Evolutionary conservation across 2,888 invertebrate species (phyloP).

Genomic region (Cepaea hortensis): DNA sequence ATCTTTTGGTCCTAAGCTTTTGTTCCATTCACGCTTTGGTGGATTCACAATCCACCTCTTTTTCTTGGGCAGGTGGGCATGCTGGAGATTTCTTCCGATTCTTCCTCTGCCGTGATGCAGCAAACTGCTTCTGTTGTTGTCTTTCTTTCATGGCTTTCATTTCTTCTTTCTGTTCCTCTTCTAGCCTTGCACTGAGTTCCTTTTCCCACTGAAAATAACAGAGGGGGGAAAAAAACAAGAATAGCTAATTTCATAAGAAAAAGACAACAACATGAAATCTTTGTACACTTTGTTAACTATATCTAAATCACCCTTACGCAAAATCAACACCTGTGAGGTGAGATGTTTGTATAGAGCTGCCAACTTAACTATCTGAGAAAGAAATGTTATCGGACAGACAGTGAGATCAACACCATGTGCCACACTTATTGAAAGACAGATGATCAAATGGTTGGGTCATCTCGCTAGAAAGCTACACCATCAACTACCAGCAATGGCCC

Average conservation of each 20-base stretch:
- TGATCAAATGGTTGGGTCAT: too few species aligned
- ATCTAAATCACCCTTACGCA: not conserved
- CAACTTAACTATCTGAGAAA: too few species aligned
- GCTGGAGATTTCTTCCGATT: conserved; percentile 17
- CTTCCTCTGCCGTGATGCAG: conserved; percentile 41
- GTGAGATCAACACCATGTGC: too few species aligned
- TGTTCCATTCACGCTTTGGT: not conserved
- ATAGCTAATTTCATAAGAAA: not conserved
- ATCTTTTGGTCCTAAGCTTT: too few species aligned
- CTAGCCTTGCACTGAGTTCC: conserved; percentile 68
- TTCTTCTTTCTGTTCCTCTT: conserved; percentile 67
- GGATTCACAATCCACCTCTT: not conserved
- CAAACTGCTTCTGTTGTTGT: conserved; percentile 63
- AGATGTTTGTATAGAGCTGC: too few species aligned
- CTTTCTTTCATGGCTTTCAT: conserved; percentile 60
- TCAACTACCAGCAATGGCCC: too few species aligned
- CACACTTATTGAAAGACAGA: too few species aligned
- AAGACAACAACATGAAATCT: not conserved
- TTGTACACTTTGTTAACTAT: not conserved
- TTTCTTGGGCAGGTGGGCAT: not conserved
- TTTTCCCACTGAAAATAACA: conserved; percentile 71
- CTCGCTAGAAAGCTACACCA: too few species aligned
- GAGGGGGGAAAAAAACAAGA: too few species aligned
- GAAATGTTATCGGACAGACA: too few species aligned
- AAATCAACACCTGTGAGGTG: too few species aligned